Percentiles rank a stretch among this genome's conserved stretches.
Conservation (phyloP, 2,113 vertebrate species). For the Guaruba guarouba region DNA sequence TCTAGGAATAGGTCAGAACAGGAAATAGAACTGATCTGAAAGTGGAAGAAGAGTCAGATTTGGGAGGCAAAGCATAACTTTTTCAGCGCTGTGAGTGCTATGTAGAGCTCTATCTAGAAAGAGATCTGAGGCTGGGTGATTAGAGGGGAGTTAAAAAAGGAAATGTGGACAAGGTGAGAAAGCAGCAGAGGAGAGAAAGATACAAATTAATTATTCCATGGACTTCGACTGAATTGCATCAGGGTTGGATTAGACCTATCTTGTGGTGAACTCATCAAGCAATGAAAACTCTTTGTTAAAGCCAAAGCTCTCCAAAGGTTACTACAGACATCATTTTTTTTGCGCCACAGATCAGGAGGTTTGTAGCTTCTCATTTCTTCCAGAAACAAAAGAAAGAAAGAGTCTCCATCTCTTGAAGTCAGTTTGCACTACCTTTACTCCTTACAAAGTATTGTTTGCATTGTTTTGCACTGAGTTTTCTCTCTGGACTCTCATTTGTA, state of each 20-base stretch:
- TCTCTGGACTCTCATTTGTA: background rate
- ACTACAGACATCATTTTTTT: background rate
- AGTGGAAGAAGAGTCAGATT: background rate
- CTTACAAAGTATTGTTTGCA: background rate
- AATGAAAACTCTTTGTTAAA: constrained; percentile 2
- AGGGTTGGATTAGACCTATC: background rate
- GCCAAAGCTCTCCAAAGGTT: background rate
- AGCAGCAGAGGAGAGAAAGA: background rate
- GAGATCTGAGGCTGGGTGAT: background rate
- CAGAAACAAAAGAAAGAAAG: background rate
- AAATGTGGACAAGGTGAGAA: background rate
- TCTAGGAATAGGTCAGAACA: background rate
- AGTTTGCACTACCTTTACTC: background rate
- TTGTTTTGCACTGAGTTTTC: background rate
- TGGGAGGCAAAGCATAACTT: background rate
- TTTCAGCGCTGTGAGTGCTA: background rate
- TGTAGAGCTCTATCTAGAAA: background rate
- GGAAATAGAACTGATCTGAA: background rate
- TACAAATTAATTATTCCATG: background rate
- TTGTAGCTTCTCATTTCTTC: background rate
- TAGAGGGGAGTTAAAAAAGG: background rate
- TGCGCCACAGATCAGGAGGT: background rate
- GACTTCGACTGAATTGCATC: background rate
- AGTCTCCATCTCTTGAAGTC: background rate
- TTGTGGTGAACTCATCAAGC: background rate